These are phyloP conservation scores for Blera fallax DNA, from an alignment of 2,888 invertebrate species.

Conservation along the genomic window DNA sequence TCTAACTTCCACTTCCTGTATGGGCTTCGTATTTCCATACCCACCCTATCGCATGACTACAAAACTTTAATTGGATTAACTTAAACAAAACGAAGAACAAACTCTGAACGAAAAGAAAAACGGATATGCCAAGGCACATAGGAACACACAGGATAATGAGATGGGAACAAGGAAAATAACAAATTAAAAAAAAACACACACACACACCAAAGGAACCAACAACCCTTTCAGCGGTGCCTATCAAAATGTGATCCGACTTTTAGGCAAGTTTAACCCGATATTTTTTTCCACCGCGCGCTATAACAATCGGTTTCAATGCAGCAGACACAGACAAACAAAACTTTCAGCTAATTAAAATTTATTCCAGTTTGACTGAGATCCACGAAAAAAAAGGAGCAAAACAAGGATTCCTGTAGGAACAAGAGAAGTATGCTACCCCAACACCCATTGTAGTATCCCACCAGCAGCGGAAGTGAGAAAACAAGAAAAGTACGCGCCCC, in stretches of 20 bases:
- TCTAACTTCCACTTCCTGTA: slow-evolving; percentile 5
- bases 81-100: slow-evolving; percentile 61
- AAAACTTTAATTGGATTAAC: slow-evolving; percentile 72
- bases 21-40: background rate
- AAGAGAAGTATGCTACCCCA: slow-evolving; percentile 8
- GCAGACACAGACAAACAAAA: slow-evolving; percentile 60
- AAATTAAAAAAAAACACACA: background rate
- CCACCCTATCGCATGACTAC: slow-evolving; percentile 57
- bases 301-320: slow-evolving; percentile 52
- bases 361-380: slow-evolving; percentile 63
- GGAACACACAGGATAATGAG: slow-evolving; percentile 63
- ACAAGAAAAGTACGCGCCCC: slow-evolving; percentile 23
- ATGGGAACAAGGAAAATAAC: slow-evolving; percentile 13
- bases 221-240: slow-evolving; percentile 63
- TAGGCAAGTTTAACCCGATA: slow-evolving; percentile 64
- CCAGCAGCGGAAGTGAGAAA: slow-evolving; percentile 33
- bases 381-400: background rate
- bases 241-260: slow-evolving; percentile 68
- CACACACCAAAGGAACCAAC: background rate
- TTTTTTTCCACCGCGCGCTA: slow-evolving; percentile 9
- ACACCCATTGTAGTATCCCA: slow-evolving; percentile 24
- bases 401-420: background rate
- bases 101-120: slow-evolving; percentile 46
- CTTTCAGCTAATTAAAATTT: slow-evolving; percentile 70
- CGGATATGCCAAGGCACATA: slow-evolving; percentile 54